Base-by-base conservation (phyloP, 2,888 invertebrate genomes). In the Entomobrya multifasciata region DNA sequence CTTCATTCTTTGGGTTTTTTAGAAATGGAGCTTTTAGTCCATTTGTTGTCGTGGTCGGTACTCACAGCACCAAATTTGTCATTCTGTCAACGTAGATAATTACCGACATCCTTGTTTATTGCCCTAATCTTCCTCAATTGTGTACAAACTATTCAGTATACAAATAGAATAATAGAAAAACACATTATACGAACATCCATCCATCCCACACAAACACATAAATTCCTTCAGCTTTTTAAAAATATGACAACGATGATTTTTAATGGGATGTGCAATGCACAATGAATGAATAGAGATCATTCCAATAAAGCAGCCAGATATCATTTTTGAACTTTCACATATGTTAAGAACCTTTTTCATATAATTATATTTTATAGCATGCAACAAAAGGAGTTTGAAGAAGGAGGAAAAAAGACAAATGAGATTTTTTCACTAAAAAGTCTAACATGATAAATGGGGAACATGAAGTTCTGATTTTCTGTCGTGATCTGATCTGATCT, bases 1-100 rank as follows among this genome's bases (percentile, higher is more conserved):
- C 57, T 57, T 55, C 22, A 49, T 67, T 44, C 30, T 36, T 65
- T 36, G 41, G n/a, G 0, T 41, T 67, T 44, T 3, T 6, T 20
- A 67, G 22, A 67, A 25, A 67, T 5, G 13, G 44, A 15, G 27
- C 6, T 47, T 25, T 15, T 20, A 8, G 55, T 36, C 49, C 52
- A 74, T 52, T 60, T n/a, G 11, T n/a, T n/a, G n/a, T n/a, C n/a
- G n/a, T n/a, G n/a, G n/a, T n/a, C 22, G 25, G 17, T 10, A 77
- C 77, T 67, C 49, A n/a, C n/a, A 27, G n/a, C 57, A 62, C 47
- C 20, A 47, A 74, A 74, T 82, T 82, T 82, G 82, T 82, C 82
- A 82, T 82, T 74, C 76, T 82, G 82, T 82, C 82, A 82, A 82
- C 82, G 44, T 17, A 47, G 74, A 74, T 82, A 82, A 82, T 74